Conservation (phyloP, 2,113 vertebrate species). For the Danionella cerebrum region DNA sequence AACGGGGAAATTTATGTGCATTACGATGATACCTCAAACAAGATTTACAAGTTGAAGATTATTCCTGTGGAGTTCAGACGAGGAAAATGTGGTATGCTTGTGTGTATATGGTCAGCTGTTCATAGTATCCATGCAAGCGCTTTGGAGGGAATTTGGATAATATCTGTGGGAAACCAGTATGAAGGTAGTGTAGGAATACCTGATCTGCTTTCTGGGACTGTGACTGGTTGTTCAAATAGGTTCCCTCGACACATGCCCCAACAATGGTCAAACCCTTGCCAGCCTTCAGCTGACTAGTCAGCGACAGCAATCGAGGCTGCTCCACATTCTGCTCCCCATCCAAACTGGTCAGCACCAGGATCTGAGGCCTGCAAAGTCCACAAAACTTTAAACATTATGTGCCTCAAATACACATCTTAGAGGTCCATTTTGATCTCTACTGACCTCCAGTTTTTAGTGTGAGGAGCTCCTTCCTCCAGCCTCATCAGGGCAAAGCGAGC, state of each 20-base stretch:
- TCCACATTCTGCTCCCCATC: conserved; percentile 91
- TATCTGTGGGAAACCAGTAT: too few relatives aligned
- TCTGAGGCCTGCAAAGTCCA: conserved; percentile 74
- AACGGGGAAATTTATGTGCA: too few relatives aligned
- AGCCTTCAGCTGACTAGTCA: conserved; percentile 93
- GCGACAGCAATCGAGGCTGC: conserved; percentile 87
- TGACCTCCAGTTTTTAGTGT: conserved; percentile 98
- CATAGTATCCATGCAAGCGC: too few relatives aligned
- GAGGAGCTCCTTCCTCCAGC: conserved; percentile 89
- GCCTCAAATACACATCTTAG: background rate
- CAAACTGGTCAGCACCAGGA: conserved; percentile 83
- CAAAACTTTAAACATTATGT: background rate
- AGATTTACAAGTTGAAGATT: too few relatives aligned
- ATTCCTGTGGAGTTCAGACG: too few relatives aligned
- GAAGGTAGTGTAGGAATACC: too few relatives aligned
- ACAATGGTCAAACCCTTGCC: conserved; percentile 97
- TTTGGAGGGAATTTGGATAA: too few relatives aligned
- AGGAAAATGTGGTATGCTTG: too few relatives aligned
- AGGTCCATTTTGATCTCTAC: too few relatives aligned
- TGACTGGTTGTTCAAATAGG: conserved; percentile 80
- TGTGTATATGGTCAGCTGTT: too few relatives aligned
- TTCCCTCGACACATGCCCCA: conserved; percentile 86
- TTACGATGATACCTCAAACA: too few relatives aligned
- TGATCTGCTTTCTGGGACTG: conserved; percentile 88
- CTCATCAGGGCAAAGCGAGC: conserved; percentile 89